These are phyloP conservation scores for Nomada fabriciana DNA, from an alignment of 2,888 invertebrate species.

Conservation along the genomic window DNA sequence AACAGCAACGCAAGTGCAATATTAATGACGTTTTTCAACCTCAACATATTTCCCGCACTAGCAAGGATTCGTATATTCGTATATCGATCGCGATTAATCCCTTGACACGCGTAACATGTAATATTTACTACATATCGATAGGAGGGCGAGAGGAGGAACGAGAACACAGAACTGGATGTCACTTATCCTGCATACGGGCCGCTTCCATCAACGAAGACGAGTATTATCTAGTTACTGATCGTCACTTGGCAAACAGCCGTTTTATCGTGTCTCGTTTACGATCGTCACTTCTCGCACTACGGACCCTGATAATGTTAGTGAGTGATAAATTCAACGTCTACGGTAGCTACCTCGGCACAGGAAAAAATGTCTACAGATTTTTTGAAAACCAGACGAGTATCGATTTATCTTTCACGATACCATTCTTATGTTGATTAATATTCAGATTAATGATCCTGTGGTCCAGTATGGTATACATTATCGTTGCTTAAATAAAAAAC, in stretches of 20 bases:
- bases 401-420: neutral
- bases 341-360: neutral
- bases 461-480: no score
- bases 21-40: neutral
- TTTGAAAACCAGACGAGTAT: neutral
- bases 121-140: constrained; percentile 28
- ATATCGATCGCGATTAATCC: constrained; percentile 12
- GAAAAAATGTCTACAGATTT: neutral
- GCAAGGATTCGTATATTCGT: neutral
- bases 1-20: neutral
- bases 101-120: constrained; percentile 5
- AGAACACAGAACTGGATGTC: constrained; percentile 48
- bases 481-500: no score
- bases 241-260: constrained; percentile 57
- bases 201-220: constrained; percentile 54
- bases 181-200: constrained; percentile 56
- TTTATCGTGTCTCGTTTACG: constrained; percentile 33
- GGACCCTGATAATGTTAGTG: constrained; percentile 29
- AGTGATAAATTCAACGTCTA: constrained; percentile 26
- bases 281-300: constrained; percentile 28
- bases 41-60: neutral
- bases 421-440: neutral
- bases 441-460: no score
- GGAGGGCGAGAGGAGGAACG: constrained; percentile 15
- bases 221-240: constrained; percentile 71